Percentiles rank a stretch among this genome's conserved stretches.
These are phyloP conservation scores for Girardinichthys multiradiatus DNA, from an alignment of 2,113 vertebrate species.

Conservation along the genomic window DNA sequence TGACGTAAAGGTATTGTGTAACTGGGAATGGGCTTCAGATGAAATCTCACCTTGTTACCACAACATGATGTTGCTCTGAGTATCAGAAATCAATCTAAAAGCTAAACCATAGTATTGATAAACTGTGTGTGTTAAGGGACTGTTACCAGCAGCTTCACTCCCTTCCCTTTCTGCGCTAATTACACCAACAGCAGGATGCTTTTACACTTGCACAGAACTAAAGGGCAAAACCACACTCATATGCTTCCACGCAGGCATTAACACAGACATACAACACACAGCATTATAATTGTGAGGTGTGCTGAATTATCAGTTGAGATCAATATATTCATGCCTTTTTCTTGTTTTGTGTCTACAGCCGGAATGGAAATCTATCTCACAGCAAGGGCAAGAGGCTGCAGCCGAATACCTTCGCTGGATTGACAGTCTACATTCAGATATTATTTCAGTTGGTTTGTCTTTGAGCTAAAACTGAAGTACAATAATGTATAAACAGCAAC, in stretches of 20 bases:
- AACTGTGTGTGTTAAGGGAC: slow-evolving; percentile 56
- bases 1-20: slow-evolving; percentile 8
- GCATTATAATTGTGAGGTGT: slow-evolving; percentile 49
- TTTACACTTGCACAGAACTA: slow-evolving; percentile 29
- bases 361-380: slow-evolving; percentile 61
- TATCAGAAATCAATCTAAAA: slow-evolving; percentile 47
- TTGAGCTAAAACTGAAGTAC: slow-evolving; percentile 29
- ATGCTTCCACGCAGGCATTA: slow-evolving; percentile 14
- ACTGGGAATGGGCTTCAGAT: slow-evolving; percentile 9
- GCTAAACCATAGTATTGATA: slow-evolving; percentile 55
- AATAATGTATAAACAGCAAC: slow-evolving; percentile 3
- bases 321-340: slow-evolving; percentile 71
- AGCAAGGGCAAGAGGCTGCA: slow-evolving; percentile 41
- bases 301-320: slow-evolving; percentile 58
- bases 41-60: slow-evolving; percentile 53
- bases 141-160: slow-evolving; percentile 34
- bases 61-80: slow-evolving; percentile 41
- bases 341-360: slow-evolving; percentile 51
- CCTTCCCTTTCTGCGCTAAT: slow-evolving; percentile 6
- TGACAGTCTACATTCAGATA: slow-evolving; percentile 58
- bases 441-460: slow-evolving; percentile 45
- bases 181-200: slow-evolving; percentile 31
- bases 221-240: slow-evolving; percentile 22
- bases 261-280: slow-evolving; percentile 45
- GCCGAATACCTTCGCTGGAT: slow-evolving; percentile 34